Base-by-base conservation (phyloP, 2,797 vertebrate genomes). In the Lycodopsis pacificus region DNA sequence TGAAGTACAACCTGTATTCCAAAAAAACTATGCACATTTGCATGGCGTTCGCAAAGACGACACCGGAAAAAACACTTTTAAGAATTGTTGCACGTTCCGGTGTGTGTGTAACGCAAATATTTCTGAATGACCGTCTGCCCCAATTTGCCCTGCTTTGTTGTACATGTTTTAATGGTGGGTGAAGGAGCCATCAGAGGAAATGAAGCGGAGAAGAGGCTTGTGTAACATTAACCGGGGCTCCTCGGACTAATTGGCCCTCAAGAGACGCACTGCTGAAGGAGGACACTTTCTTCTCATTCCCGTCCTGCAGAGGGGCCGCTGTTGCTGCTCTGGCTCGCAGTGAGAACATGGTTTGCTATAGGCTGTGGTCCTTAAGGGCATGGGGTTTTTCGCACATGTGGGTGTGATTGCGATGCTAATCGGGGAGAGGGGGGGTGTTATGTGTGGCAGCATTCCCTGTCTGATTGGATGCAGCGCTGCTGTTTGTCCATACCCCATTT, bases 161-260 rank as follows among this genome's bases (percentile, higher is more conserved):
- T 80, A 59, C 61, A 53, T 70, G 65, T 82, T 84, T 80, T 65
- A 69, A 65, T 38, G 20, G 77, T 58, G 53, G 44, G 53, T 82
- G 54, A 89, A 83, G 66, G 78, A 79, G 79, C 67, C 74, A 75
- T 91, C 75, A 86, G 68, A 81, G 30, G 73, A 88, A 85, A 79
- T 73, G 73, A 82, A 88, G 72, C 65, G 34, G 56, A 76, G 67
- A 76, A 42, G 58, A 79, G 57, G 76, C 22, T 68, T 86, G 69
- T 76, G 81, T 76, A 86, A 81, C 81, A 69, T 85, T 86, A 77
- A 82, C 76, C 34, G 53, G 73, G 64, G 72, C 78, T 90, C 65
- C 65, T 70, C 76, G 66, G 79, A 76, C 85, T 91, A 91, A 91
- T 90, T 91, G 88, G 79, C 71, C 83, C 90, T 87, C 89, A 10